phyloP scores from a whole-genome alignment of 2,797 vertebrate genomes.

The Acanthurus tractus region DNA sequence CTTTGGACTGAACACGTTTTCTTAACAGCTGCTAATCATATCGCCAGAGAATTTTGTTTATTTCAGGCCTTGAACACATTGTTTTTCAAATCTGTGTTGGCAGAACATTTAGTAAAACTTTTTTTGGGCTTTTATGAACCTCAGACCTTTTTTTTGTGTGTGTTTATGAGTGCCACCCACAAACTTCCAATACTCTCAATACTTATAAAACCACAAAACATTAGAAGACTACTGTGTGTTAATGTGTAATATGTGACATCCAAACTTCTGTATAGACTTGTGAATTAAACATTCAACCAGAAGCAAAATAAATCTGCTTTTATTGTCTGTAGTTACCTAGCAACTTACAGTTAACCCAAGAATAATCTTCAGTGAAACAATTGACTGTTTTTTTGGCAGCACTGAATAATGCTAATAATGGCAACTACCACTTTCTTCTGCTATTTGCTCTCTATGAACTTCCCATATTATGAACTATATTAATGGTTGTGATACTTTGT shows the following conservation, averaged over 20 bases:
- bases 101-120: conserved; percentile 4
- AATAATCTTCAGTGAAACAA: neutral
- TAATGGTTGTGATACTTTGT: neutral
- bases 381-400: neutral
- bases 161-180: neutral
- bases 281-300: neutral
- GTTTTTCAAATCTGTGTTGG: neutral
- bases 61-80: too few relatives aligned
- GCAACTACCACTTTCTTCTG: neutral
- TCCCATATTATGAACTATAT: neutral
- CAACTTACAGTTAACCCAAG: neutral
- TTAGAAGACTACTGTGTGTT: neutral
- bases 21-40: too few relatives aligned
- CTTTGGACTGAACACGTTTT: neutral
- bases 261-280: neutral
- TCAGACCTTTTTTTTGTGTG: neutral
- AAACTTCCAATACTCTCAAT: neutral
- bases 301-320: neutral
- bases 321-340: neutral
- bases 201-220: neutral
- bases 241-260: neutral
- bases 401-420: neutral
- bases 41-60: neutral
- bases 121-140: neutral
- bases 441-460: neutral